Conservation (phyloP, 2,797 vertebrate species). For the Pipistrellus nathusii region DNA sequence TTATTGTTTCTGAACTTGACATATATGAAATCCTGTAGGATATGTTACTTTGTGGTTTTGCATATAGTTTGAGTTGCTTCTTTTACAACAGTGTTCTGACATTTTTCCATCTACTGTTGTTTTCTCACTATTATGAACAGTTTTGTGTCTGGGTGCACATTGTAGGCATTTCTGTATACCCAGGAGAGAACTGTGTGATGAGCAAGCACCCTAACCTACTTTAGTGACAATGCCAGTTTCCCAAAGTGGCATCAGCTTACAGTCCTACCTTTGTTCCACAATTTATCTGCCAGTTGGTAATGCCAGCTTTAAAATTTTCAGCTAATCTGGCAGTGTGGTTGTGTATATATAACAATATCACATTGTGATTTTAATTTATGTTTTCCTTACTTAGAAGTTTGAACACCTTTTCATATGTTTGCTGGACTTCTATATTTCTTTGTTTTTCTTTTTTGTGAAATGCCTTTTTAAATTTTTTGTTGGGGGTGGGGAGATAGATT, state of each 20-base stretch:
- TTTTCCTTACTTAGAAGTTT: not conserved
- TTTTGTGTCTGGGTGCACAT: not conserved
- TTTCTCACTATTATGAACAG: too few relatives aligned
- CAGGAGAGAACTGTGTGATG: not conserved
- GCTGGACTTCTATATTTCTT: not conserved
- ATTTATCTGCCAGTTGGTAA: not conserved
- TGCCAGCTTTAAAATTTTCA: too few relatives aligned
- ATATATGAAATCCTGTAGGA: not conserved
- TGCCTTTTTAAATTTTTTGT: not conserved
- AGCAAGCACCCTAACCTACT: not conserved
- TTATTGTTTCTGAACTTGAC: not conserved
- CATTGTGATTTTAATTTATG: not conserved
- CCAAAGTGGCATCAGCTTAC: not conserved
- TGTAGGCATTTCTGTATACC: not conserved
- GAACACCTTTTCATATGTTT: not conserved
- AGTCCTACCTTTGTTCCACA: not conserved
- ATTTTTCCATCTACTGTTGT: not conserved
- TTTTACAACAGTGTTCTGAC: not conserved
- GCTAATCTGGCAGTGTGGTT: not conserved
- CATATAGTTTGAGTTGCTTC: not conserved
- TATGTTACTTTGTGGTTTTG: not conserved
- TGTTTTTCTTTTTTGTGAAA: not conserved
- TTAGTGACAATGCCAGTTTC: not conserved
- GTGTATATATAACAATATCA: fast-evolving
- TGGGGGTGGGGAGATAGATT: not conserved